Evolutionary conservation across 1,140 invertebrate genomes (phyloP).

Genomic region (Microvelia longipes): DNA sequence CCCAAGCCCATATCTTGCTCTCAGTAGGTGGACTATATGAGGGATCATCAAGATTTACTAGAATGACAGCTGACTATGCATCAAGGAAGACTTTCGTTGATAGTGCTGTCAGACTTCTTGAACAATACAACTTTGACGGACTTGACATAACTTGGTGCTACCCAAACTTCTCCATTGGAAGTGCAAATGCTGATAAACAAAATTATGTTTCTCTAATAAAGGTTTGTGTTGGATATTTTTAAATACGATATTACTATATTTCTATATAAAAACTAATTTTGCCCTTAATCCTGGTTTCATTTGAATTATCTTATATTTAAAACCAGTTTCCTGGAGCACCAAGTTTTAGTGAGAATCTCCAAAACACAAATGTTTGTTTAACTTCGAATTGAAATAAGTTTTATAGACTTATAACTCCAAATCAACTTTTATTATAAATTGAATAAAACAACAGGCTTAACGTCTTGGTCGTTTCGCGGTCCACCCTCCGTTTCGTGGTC

Average conservation of each 20-base stretch:
- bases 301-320: too few species aligned
- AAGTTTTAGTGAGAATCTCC: too few species aligned
- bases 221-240: slow-evolving; percentile 2
- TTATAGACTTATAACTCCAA: too few species aligned
- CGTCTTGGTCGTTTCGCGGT: too few species aligned
- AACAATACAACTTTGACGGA: slow-evolving; percentile 70
- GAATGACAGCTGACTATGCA: slow-evolving; percentile 52
- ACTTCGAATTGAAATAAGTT: too few species aligned
- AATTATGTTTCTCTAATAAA: slow-evolving; percentile 13
- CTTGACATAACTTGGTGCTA: slow-evolving; percentile 83
- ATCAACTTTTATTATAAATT: too few species aligned
- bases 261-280: too few species aligned
- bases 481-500: too few species aligned
- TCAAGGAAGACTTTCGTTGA: slow-evolving; percentile 52
- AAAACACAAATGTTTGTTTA: too few species aligned
- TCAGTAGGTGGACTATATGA: slow-evolving; percentile 83
- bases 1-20: slow-evolving; percentile 63
- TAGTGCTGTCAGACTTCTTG: slow-evolving; percentile 56
- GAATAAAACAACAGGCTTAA: too few species aligned
- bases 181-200: slow-evolving; percentile 10
- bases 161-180: slow-evolving; percentile 35
- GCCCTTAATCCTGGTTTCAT: too few species aligned
- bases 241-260: neutral
- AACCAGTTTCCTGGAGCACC: too few species aligned
- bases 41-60: slow-evolving; percentile 68